Evolutionary conservation across 2,888 invertebrate species (phyloP).

Genomic region (Antheraea assamensis): DNA sequence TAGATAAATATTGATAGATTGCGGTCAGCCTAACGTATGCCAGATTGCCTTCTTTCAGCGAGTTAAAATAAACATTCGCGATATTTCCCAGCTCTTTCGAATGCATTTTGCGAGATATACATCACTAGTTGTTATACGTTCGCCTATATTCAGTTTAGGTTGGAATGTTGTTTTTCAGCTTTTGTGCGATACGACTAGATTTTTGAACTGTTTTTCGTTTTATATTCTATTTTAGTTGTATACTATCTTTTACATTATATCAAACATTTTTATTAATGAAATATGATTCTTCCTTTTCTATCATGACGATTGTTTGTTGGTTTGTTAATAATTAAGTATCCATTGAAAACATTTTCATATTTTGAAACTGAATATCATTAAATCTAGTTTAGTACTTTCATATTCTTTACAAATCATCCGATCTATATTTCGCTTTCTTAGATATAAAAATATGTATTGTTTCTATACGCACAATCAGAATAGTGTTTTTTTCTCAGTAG

Average conservation of each 20-base stretch:
- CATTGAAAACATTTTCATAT: no score
- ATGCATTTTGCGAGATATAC: constrained; percentile 44
- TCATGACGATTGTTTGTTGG: background rate
- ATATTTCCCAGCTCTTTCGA: constrained; percentile 75
- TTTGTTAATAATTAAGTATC: no score
- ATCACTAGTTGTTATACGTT: constrained; percentile 29
- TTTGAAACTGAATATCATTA: no score
- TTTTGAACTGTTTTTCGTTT: background rate
- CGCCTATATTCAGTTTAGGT: background rate
- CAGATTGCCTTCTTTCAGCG: constrained; percentile 81
- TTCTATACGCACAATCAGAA: no score
- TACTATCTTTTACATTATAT: background rate
- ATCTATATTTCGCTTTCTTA: no score
- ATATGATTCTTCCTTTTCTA: background rate
- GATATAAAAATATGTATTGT: no score
- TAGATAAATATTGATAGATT: constrained; percentile 29
- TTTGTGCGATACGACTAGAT: background rate
- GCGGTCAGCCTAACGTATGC: constrained; percentile 58
- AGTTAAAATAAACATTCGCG: constrained; percentile 76
- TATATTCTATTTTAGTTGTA: background rate
- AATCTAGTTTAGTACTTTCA: no score
- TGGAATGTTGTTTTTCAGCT: constrained; percentile 12
- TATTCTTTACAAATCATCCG: no score
- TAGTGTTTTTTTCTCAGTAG: no score
- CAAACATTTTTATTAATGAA: background rate